A percentile compares a stretch with the other conserved stretches of the same genome.
These are phyloP conservation scores for Grallaria varia DNA, from an alignment of 2,113 vertebrate species.

Conservation along the genomic window DNA sequence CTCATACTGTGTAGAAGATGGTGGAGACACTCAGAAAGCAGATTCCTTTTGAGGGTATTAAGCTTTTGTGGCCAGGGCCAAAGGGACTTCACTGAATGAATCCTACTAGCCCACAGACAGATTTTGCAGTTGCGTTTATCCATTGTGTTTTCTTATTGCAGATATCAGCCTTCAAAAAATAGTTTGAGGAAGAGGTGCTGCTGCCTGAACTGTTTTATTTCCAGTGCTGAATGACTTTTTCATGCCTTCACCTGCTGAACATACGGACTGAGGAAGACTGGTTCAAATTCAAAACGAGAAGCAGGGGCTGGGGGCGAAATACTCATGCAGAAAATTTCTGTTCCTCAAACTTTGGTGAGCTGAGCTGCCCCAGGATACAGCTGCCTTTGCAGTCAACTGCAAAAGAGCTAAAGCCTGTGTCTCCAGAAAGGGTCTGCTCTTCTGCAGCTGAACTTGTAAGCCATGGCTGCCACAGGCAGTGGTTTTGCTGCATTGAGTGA, in stretches of 20 bases:
- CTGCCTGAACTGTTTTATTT: neutral
- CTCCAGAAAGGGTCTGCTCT: neutral
- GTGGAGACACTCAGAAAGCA: neutral
- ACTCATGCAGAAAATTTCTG: neutral
- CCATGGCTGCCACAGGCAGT: neutral
- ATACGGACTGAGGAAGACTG: neutral
- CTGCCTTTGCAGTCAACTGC: neutral
- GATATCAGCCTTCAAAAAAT: neutral
- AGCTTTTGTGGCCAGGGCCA: neutral
- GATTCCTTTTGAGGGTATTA: neutral
- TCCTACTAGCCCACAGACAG: neutral
- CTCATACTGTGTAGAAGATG: neutral
- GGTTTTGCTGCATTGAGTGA: neutral
- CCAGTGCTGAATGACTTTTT: neutral
- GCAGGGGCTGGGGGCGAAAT: neutral
- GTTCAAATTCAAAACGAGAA: neutral
- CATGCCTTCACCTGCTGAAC: neutral
- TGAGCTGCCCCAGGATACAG: neutral
- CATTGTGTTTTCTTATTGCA: neutral
- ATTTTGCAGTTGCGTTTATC: neutral
- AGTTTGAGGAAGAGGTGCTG: neutral
- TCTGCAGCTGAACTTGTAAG: neutral
- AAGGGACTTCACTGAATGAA: neutral
- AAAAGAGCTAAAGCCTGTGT: neutral
- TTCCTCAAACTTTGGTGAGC: neutral